Percentiles rank a stretch among this genome's conserved stretches.
Conservation (phyloP, 2,113 vertebrate genomes). For the Lethenteron camtschaticum region DNA sequence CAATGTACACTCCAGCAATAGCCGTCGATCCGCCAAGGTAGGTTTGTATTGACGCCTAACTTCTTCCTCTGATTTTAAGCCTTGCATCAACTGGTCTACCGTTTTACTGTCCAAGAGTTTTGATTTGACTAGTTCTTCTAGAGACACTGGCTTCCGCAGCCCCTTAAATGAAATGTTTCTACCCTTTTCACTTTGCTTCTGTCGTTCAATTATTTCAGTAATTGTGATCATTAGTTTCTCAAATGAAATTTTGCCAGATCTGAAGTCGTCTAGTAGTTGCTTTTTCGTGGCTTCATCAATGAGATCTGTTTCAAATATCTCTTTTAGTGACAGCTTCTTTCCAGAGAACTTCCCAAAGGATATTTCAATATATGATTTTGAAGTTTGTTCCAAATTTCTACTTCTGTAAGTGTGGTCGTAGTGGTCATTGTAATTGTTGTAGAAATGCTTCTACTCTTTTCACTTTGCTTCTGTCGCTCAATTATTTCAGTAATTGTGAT, state of each 20-base stretch:
- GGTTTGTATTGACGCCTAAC: constrained; percentile 42
- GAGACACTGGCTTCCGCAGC: constrained; percentile 61
- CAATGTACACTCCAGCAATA: constrained; percentile 66
- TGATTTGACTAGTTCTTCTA: constrained; percentile 62
- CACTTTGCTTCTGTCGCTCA: constrained; percentile 13
- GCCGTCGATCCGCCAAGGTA: constrained; percentile 80
- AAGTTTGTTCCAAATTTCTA: background rate
- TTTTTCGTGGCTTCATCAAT: constrained; percentile 23
- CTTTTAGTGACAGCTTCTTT: constrained; percentile 21
- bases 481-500: background rate
- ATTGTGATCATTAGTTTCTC: constrained; percentile 16
- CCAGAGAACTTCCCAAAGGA: background rate
- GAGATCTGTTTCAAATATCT: constrained; percentile 48
- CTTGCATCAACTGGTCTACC: constrained; percentile 44
- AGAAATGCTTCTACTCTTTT: constrained; percentile 12
- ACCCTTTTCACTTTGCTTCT: constrained; percentile 16
- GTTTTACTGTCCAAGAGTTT: constrained; percentile 60
- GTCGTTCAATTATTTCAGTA: constrained; percentile 9
- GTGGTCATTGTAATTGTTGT: no score
- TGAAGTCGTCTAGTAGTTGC: constrained; percentile 19
- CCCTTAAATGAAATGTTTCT: constrained; percentile 56
- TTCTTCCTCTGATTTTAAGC: constrained; percentile 54
- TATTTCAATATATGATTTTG: background rate
- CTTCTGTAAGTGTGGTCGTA: no score
- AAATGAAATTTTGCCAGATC: background rate